Base-by-base conservation (phyloP, 1,140 invertebrate species). In the Cyclargus thomasi region DNA sequence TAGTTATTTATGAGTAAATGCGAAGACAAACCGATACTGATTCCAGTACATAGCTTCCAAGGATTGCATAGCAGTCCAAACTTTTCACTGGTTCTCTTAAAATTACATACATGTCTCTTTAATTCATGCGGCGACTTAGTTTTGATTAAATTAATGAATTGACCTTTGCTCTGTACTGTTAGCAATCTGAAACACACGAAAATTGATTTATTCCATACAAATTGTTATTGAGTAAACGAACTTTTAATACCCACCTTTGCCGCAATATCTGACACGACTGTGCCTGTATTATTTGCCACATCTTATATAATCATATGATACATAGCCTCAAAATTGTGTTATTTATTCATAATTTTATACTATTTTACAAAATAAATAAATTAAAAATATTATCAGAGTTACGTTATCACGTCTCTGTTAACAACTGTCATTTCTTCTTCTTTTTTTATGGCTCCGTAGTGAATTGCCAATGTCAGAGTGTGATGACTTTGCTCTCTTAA, bases 41-140 rank as follows among this genome's bases (percentile, higher is more conserved):
- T 71, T 53, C 87, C 87, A 7, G 85, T 80, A 72, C 85, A 85
- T 16, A 90, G 65, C 69, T 87, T 90, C 87, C 87, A 90, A 5
- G 87, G 87, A 66, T 81, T 85, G 74, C 73, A 85, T 64, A 80
- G 67, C 6, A 81, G 57, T 23, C 84, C 72, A 66, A 80, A 65
- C 72, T 82, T 84, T 64, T 82, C 81, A 6, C 66, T 23, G 11
- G 71, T 67, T 70, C 36, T 70, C 77, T 83, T 83, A 1, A 79
- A 68, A 66, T 85, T 75, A 14, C 80, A 75, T 70, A 88, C 62
- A 71, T 80, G 78, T 10, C 74, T 69, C 77, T 83, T 85, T n/a
- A 82, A 68, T 1, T 73, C 72, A 64, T 82, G 75, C n/a, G 80
- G 74, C 0, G 83, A 78, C 67, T 83, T 88, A 62, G 72, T 83